These are phyloP conservation scores for Saccostrea cuccullata DNA, from an alignment of 1,140 invertebrate species.

Conservation along the genomic window DNA sequence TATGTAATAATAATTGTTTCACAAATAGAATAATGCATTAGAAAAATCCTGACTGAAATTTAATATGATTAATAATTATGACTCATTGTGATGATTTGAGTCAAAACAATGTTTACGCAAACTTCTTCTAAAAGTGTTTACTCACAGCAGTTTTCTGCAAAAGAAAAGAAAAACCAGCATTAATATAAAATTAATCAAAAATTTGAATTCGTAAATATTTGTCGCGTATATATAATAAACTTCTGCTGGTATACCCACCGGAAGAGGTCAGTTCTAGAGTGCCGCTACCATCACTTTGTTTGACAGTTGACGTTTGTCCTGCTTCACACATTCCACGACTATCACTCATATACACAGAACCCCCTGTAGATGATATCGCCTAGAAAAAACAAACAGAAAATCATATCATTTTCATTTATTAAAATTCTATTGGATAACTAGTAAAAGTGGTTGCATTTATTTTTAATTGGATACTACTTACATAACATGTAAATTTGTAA, in stretches of 20 bases:
- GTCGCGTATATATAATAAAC: background rate
- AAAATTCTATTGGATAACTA: background rate
- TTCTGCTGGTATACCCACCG: background rate
- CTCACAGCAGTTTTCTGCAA: conserved; percentile 40
- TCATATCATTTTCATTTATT: background rate
- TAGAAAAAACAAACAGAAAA: background rate
- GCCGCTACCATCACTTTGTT: conserved; percentile 40
- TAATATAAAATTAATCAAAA: too few relatives aligned
- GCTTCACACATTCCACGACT: conserved; percentile 42
- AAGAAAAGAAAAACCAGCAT: background rate
- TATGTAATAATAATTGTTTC: too few relatives aligned
- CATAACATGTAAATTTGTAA: conserved; percentile 40
- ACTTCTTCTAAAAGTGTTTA: background rate
- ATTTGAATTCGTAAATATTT: background rate
- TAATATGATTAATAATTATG: too few relatives aligned
- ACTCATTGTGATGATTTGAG: too few relatives aligned
- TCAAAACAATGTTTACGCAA: too few relatives aligned
- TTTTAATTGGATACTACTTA: background rate
- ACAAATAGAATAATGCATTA: too few relatives aligned
- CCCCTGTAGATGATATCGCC: background rate
- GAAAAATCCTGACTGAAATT: too few relatives aligned
- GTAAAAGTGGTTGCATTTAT: background rate
- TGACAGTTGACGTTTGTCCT: conserved; percentile 38
- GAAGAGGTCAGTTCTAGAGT: background rate
- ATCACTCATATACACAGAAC: conserved; percentile 21